Base-by-base conservation (phyloP, 2,888 invertebrate species). In the Agonum fuliginosum region DNA sequence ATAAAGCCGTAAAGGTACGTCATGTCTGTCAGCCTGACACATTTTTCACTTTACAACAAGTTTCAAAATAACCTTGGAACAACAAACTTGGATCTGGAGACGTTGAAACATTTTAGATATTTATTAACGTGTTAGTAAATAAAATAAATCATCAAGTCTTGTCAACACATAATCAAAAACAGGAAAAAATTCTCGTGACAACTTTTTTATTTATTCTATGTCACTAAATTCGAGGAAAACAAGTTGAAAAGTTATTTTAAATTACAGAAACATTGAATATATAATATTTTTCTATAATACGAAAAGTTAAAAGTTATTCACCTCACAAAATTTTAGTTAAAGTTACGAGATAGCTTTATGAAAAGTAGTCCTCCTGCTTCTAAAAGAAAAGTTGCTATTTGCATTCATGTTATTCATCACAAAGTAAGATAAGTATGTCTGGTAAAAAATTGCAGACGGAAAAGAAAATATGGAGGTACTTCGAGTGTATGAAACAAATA, bases 71-170 rank as follows among this genome's bases (percentile, higher is more conserved):
- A 54, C 24, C 54, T 54, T 24, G 24, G 24, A 54, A 54, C 22
- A 54, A 54, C 54, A 54, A 54, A 54, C 24, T 54, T 37, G 12
- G 24, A 22, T 54, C 24, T 54, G 22, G 10, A 10, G n/a, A 12
- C 22, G 24, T 37, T 37, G 37, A 37, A 37, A 54, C 12, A 54
- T 22, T 54, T 54, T 54, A 54, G 54, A 54, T 54, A 54, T 54
- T 54, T 54, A 54, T 54, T 54, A 54, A 54, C 20, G 24, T 54
- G 54, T 54, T 22, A 3, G 54, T 54, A 54, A 54, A 54, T 54
- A 54, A 54, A 54, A 54, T 54, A 54, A 54, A 24, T 54, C 54
- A 54, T 20, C 54, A 54, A 22, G 54, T 54, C 54, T 54, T 54
- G 22, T 54, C 54, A 54, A 20, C 54, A 54, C 54, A 20, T 54